Conservation (phyloP, 2,888 invertebrate genomes). For the Lysandra coridon region DNA sequence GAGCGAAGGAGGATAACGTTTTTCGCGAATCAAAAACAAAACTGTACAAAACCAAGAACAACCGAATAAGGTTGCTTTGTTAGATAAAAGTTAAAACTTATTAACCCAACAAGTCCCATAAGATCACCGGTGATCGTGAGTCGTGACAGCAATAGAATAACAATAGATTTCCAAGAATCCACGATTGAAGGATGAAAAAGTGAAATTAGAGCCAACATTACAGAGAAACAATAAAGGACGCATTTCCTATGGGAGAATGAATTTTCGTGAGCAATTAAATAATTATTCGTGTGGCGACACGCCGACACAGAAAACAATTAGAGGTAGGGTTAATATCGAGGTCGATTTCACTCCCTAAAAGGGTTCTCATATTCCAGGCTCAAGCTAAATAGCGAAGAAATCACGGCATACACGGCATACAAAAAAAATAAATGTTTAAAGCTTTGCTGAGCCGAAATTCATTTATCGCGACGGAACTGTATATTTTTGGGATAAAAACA, state of each 20-base stretch:
- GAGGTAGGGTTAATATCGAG: slow-evolving; percentile 5
- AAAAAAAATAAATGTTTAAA: not conserved
- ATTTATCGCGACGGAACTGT: too few species aligned
- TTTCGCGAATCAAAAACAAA: not conserved
- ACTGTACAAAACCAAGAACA: not conserved
- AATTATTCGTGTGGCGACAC: slow-evolving; percentile 15
- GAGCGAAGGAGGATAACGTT: not conserved
- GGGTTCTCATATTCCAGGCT: slow-evolving; percentile 5
- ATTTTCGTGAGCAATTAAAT: slow-evolving; percentile 10
- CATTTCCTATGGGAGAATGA: not conserved
- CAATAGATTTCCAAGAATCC: too few species aligned
- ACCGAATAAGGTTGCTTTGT: not conserved
- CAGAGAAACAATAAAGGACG: not conserved
- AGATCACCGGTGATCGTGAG: too few species aligned
- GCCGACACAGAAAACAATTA: slow-evolving; percentile 12
- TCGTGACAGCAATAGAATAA: too few species aligned
- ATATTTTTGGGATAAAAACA: too few species aligned
- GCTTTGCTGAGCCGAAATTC: too few species aligned
- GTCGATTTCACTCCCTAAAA: not conserved
- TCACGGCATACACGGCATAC: not conserved
- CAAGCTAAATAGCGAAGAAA: slow-evolving; percentile 6
- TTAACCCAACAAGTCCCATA: too few species aligned
- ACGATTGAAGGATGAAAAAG: not conserved
- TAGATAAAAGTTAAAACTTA: not conserved
- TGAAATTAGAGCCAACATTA: not conserved